phyloP scores from a whole-genome alignment of 2,888 invertebrate species.

The Mythimna pallens region DNA sequence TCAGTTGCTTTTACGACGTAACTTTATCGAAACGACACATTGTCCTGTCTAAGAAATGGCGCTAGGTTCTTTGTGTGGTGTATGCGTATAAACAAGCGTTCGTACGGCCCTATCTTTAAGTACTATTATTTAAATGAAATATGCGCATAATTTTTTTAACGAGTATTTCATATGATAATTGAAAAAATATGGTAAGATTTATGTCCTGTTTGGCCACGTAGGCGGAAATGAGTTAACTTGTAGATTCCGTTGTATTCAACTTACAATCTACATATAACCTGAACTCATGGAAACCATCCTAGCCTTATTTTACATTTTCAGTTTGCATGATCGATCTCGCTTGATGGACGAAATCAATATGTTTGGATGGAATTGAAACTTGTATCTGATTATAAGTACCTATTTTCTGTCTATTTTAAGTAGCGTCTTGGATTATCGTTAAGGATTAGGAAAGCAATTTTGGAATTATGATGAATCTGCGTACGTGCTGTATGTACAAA shows the following conservation, averaged over 20 bases:
- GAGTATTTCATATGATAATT: background rate
- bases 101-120: too few species aligned
- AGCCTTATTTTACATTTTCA: background rate
- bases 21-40: too few species aligned
- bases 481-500: background rate
- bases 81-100: too few species aligned
- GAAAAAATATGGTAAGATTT: background rate
- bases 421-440: background rate
- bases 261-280: background rate
- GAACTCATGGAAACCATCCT: background rate
- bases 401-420: background rate
- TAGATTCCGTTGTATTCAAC: background rate
- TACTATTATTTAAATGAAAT: too few species aligned
- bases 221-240: background rate
- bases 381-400: background rate
- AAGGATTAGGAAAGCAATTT: background rate
- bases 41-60: too few species aligned
- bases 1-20: too few species aligned
- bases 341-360: background rate
- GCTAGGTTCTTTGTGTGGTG: too few species aligned
- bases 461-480: background rate
- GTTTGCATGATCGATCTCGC: background rate
- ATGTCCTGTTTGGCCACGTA: background rate
- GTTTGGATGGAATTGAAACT: constrained; percentile 1
- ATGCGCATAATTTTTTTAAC: too few species aligned